A percentile compares a stretch with the other conserved stretches of the same genome.
These are phyloP conservation scores for Antheraea pernyi DNA, from an alignment of 1,140 invertebrate species.

Conservation along the genomic window DNA sequence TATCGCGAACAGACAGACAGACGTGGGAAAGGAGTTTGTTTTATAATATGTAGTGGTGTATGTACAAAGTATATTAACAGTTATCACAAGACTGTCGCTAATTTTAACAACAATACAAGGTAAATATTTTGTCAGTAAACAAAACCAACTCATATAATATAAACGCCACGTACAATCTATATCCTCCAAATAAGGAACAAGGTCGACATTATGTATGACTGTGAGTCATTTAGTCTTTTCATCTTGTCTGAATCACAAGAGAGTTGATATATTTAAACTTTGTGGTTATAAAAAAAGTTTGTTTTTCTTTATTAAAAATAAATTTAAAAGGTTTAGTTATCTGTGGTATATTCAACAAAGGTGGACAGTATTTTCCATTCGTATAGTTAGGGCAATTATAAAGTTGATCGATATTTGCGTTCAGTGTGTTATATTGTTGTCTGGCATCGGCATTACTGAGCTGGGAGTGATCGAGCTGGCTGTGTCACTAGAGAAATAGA, in stretches of 20 bases:
- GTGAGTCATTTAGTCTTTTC: slow-evolving; percentile 24
- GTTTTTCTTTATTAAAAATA: neutral
- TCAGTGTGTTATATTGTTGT: slow-evolving; percentile 28
- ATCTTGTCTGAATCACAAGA: slow-evolving; percentile 13
- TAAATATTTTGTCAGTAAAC: slow-evolving; percentile 1
- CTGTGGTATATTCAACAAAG: neutral
- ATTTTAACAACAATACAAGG: neutral
- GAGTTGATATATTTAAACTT: neutral
- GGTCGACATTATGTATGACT: slow-evolving; percentile 22
- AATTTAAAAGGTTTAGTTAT: neutral
- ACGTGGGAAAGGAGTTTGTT: too few species aligned
- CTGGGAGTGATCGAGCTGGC: slow-evolving; percentile 28
- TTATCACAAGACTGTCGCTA: neutral
- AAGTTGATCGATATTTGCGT: slow-evolving; percentile 40
- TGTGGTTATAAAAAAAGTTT: slow-evolving; percentile 1
- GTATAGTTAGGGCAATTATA: slow-evolving; percentile 29
- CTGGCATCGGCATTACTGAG: slow-evolving; percentile 30
- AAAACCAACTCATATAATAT: slow-evolving; percentile 19
- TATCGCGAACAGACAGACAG: too few species aligned
- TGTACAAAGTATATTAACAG: neutral
- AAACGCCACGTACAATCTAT: neutral
- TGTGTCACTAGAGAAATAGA: slow-evolving; percentile 12
- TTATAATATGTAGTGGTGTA: too few species aligned
- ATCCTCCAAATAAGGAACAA: slow-evolving; percentile 23
- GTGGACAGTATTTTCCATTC: neutral